Evolutionary conservation across 2,113 vertebrate species (phyloP).

Genomic region (Leucosticte australis): DNA sequence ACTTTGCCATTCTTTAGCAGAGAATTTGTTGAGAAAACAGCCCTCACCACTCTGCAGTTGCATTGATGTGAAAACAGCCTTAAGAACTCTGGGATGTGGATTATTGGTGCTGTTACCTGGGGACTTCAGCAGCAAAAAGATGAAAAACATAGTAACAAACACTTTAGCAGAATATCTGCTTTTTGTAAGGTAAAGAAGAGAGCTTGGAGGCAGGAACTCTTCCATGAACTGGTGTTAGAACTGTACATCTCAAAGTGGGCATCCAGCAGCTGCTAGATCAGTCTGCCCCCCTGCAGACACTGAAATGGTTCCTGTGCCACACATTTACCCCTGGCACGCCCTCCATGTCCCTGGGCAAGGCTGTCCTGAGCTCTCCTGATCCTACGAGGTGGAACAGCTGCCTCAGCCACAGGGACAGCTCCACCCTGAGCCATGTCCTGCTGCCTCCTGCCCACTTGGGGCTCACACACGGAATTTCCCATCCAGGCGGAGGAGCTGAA

Average conservation of each 20-base stretch:
- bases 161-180: neutral
- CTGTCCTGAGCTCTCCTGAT: neutral
- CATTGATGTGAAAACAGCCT: neutral
- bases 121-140: neutral
- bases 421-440: neutral
- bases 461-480: rapidly evolving
- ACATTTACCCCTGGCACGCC: neutral
- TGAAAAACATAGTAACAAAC: neutral
- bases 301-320: neutral
- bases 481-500: neutral
- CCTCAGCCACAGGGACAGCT: neutral
- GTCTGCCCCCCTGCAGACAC: neutral
- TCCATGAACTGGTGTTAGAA: neutral
- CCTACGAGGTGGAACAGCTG: neutral
- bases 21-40: neutral
- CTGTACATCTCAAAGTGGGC: neutral
- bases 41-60: neutral
- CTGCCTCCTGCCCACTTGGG: neutral
- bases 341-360: rapidly evolving
- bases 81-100: neutral
- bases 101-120: neutral
- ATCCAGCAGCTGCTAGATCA: neutral
- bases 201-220: neutral
- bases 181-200: neutral
- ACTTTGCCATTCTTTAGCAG: neutral